Evolutionary conservation across 2,113 vertebrate species (phyloP).

Genomic region (Kobus ellipsiprymnus): DNA sequence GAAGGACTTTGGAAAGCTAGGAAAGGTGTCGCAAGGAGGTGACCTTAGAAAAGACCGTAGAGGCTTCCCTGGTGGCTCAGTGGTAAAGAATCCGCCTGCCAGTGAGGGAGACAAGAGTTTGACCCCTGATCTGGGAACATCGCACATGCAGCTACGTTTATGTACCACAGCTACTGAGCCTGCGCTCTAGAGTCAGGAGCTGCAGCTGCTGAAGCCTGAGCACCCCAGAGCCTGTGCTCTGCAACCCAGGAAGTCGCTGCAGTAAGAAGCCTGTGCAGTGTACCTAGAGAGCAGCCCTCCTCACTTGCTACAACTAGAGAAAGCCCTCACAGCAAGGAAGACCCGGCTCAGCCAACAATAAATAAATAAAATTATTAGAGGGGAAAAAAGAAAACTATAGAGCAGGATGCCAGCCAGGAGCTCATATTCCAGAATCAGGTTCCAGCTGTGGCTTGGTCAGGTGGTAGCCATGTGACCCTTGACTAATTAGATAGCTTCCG

Average conservation of each 20-base stretch:
- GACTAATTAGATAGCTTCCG: background rate
- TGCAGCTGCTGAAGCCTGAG: background rate
- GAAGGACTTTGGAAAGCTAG: background rate
- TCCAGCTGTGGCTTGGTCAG: background rate
- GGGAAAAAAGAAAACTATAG: background rate
- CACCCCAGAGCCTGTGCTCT: background rate
- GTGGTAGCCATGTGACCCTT: background rate
- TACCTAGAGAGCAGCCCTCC: background rate
- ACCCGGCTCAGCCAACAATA: background rate
- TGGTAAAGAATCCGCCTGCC: background rate
- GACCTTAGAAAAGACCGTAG: background rate
- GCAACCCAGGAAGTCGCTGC: rapidly evolving
- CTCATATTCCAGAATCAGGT: background rate
- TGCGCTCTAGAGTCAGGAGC: background rate
- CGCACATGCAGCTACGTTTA: background rate
- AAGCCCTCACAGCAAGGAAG: background rate
- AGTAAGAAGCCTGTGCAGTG: background rate
- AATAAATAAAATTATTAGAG: background rate
- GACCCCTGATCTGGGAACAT: background rate
- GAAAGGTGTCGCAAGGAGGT: background rate
- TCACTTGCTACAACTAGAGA: background rate
- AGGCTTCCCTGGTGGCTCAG: background rate
- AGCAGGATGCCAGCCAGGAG: background rate
- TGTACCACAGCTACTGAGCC: background rate
- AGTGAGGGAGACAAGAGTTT: background rate